These are phyloP conservation scores for Chrysemys picta DNA, from an alignment of 2,113 vertebrate species.

Conservation along the genomic window DNA sequence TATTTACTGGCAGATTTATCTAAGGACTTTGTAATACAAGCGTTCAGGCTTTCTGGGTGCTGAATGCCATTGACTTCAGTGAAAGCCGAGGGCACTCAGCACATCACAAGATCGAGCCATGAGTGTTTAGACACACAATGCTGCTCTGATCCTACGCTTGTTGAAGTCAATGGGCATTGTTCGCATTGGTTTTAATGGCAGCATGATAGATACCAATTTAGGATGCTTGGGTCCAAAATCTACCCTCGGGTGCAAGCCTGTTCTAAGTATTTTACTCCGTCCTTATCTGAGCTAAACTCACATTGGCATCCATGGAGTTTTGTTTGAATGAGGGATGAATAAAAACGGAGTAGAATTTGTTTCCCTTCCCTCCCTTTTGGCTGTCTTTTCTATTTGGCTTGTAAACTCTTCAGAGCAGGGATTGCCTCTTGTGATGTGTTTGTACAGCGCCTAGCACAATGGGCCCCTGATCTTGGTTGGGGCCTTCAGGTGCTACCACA, in stretches of 20 bases:
- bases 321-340: neutral
- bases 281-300: neutral
- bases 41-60: neutral
- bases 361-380: neutral
- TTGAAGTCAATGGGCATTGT: neutral
- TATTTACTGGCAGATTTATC: neutral
- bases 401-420: no score
- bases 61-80: neutral
- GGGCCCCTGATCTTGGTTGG: no score
- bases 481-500: no score
- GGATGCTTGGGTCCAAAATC: neutral
- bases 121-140: neutral
- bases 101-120: neutral
- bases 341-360: no score
- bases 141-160: neutral
- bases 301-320: neutral
- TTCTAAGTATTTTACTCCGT: neutral
- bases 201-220: neutral
- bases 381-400: no score
- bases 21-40: neutral
- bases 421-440: no score
- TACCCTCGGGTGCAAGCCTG: neutral
- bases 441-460: no score
- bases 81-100: neutral
- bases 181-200: neutral